Conservation (phyloP, 92 coral and sea anemone genomes). For the Nematostella vectensis region DNA sequence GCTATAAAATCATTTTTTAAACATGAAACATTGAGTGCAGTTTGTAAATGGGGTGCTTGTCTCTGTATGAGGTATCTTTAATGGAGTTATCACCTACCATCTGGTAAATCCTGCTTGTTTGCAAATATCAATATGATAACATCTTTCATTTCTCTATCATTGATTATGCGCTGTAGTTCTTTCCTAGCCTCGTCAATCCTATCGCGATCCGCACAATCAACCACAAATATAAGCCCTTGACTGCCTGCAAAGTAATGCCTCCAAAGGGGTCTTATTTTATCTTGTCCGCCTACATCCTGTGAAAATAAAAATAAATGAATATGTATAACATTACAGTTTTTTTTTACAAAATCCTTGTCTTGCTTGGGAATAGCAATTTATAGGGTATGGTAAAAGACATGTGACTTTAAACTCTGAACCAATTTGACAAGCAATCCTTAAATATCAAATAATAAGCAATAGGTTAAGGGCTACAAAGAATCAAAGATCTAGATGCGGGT, state of each 20-base stretch:
- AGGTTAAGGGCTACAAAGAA: no score
- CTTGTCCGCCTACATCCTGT: constrained; percentile 98
- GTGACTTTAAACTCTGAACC: no score
- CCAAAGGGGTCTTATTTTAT: constrained; percentile 96
- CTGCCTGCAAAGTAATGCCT: constrained; percentile 95
- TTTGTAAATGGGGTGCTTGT: no score
- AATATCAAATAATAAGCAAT: no score
- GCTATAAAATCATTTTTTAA: no score
- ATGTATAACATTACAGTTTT: no score
- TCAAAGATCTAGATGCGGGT: no score
- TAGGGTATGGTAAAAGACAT: no score
- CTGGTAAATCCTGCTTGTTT: constrained; percentile 95
- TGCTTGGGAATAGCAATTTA: neutral
- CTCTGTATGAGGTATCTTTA: no score
- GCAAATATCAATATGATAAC: constrained; percentile 89
- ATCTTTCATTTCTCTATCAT: constrained; percentile 95
- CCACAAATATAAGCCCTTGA: constrained; percentile 87
- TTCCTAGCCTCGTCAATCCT: constrained; percentile 87
- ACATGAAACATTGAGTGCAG: no score
- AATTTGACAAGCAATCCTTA: no score
- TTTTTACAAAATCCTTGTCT: neutral
- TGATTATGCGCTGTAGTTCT: constrained; percentile 79
- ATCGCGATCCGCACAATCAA: constrained; percentile 91
- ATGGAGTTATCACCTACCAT: no score
- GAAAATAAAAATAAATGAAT: neutral